phyloP scores from a whole-genome alignment of 2,113 vertebrate species.

The Baryphthengus martii region DNA sequence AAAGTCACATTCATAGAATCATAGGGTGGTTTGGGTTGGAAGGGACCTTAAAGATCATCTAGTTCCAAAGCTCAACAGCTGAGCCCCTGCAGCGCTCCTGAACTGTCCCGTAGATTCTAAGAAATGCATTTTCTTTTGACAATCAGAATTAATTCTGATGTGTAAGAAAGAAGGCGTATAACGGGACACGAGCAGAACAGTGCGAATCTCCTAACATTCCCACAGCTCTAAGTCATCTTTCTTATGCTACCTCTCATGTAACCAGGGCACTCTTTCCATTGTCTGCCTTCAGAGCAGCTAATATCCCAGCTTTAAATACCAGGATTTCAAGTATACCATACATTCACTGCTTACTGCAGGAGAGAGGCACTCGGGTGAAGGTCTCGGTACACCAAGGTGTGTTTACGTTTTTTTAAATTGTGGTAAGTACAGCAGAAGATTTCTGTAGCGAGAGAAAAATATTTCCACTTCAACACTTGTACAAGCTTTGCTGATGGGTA shows the following conservation, averaged over 20 bases:
- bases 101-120: background rate
- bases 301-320: background rate
- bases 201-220: background rate
- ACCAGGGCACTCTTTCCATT: background rate
- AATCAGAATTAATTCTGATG: background rate
- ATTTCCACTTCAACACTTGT: background rate
- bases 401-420: background rate
- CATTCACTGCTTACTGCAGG: background rate
- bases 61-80: background rate
- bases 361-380: background rate
- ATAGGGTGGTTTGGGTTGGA: too few species aligned
- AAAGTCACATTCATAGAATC: background rate
- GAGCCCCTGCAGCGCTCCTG: background rate
- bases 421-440: background rate
- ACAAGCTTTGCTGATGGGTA: background rate
- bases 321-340: background rate
- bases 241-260: background rate
- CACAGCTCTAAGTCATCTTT: background rate
- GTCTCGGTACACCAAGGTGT: background rate
- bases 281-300: background rate
- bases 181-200: accelerated
- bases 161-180: background rate
- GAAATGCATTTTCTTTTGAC: background rate
- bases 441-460: background rate
- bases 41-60: too few species aligned